Evolutionary conservation across 1,140 invertebrate genomes (phyloP).

Genomic region (Aleiodes sp.): DNA sequence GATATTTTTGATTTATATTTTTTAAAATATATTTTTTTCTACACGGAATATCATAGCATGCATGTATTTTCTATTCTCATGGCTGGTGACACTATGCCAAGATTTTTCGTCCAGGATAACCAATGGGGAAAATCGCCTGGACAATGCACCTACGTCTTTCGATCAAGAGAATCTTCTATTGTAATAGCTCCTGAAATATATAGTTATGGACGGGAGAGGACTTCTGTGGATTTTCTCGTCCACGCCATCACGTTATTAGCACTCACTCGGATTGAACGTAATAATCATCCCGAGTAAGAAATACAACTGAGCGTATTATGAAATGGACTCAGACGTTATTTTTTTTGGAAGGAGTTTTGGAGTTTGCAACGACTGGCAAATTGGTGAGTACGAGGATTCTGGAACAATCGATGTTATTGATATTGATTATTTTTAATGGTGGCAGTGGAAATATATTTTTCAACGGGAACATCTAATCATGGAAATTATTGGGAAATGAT

Average conservation of each 20-base stretch:
- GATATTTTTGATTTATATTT: too few relatives aligned
- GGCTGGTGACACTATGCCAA: too few relatives aligned
- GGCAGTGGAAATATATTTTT: neutral
- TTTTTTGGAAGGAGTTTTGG: neutral
- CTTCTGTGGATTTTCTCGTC: slow-evolving; percentile 44
- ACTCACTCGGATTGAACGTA: slow-evolving; percentile 51
- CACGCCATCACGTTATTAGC: slow-evolving; percentile 54
- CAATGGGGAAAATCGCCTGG: too few relatives aligned
- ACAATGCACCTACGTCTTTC: too few relatives aligned
- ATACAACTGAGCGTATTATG: slow-evolving; percentile 17
- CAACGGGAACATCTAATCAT: neutral
- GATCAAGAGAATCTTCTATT: too few relatives aligned
- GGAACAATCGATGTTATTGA: too few relatives aligned
- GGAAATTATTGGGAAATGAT: neutral
- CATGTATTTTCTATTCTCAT: too few relatives aligned
- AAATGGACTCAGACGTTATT: neutral
- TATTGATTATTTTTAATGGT: too few relatives aligned
- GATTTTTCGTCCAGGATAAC: too few relatives aligned
- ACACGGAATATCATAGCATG: too few relatives aligned
- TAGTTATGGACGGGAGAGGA: slow-evolving; percentile 37
- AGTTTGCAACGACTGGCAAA: neutral
- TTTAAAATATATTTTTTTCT: too few relatives aligned
- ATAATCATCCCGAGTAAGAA: slow-evolving; percentile 30
- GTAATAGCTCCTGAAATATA: too few relatives aligned
- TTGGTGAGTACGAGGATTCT: neutral